Conservation (phyloP, 2,888 invertebrate species). For the Tenthredo scrophulariae region DNA sequence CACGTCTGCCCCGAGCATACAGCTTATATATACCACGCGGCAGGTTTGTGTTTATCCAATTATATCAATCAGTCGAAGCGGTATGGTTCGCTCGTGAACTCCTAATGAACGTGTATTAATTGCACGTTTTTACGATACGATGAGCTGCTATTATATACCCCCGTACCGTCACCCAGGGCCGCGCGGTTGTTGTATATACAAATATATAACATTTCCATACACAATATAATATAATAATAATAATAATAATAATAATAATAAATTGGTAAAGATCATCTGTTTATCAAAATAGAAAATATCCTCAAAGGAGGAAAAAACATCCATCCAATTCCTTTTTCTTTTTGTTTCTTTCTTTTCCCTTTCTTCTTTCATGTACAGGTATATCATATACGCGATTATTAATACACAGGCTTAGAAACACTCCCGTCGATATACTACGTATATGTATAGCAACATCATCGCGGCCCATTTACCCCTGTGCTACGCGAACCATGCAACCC, state of each 20-base stretch:
- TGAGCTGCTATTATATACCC: background rate
- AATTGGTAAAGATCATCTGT: too few relatives aligned
- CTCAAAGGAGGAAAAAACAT: too few relatives aligned
- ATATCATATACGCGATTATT: too few relatives aligned
- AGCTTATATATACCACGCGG: background rate
- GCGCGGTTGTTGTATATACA: too few relatives aligned
- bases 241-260: too few relatives aligned
- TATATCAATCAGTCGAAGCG: conserved; percentile 32
- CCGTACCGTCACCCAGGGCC: too few relatives aligned
- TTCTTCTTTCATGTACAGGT: too few relatives aligned
- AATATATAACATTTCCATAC: too few relatives aligned
- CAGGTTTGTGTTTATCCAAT: conserved; percentile 37
- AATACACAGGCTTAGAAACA: background rate
- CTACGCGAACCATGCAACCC: background rate
- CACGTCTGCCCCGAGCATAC: background rate
- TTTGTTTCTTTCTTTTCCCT: too few relatives aligned
- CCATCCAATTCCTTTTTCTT: too few relatives aligned
- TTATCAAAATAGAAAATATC: too few relatives aligned
- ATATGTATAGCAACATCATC: background rate
- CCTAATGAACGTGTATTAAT: conserved; percentile 32
- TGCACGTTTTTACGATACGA: conserved; percentile 33
- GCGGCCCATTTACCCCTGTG: background rate
- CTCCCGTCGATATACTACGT: background rate
- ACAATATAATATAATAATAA: background rate
- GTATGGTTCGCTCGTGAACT: conserved; percentile 28